A percentile compares a stretch with the other conserved stretches of the same genome.
Conservation (phyloP, 2,113 vertebrate genomes). For the Perca flavescens region DNA sequence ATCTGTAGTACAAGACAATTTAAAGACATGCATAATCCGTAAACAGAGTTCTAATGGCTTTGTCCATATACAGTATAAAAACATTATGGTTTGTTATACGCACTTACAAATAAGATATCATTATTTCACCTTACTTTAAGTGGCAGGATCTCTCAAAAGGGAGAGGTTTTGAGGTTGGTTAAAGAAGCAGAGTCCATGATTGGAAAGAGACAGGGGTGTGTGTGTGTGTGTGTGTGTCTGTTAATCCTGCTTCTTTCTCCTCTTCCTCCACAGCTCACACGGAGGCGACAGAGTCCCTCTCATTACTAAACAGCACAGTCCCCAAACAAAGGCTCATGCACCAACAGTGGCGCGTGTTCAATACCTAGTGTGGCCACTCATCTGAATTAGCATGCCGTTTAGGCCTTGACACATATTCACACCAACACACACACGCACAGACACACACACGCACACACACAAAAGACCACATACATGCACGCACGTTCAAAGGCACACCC, state of each 20-base stretch:
- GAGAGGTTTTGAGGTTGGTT: constrained; percentile 49
- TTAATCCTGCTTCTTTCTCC: constrained; percentile 58
- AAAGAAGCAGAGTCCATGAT: constrained; percentile 54
- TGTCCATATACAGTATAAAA: neutral
- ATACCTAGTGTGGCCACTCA: constrained; percentile 69
- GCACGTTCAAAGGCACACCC: constrained; percentile 29
- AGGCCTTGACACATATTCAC: constrained; percentile 69
- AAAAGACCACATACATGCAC: constrained; percentile 19
- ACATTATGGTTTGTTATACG: constrained; percentile 4
- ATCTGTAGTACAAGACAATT: neutral
- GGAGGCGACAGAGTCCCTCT: constrained; percentile 82
- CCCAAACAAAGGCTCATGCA: constrained; percentile 82
- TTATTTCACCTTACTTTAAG: neutral
- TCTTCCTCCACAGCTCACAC: constrained; percentile 81
- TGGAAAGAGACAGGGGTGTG: constrained; percentile 36
- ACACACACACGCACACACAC: constrained; percentile 16
- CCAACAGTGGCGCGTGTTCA: constrained; percentile 75
- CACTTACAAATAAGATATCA: neutral
- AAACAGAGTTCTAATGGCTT: neutral
- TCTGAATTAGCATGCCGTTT: constrained; percentile 78
- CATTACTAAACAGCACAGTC: constrained; percentile 79
- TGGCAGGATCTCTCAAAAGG: neutral
- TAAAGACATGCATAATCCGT: neutral
- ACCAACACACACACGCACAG: constrained; percentile 16
- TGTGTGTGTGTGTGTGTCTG: constrained; percentile 32